Percentiles rank a stretch among this genome's conserved stretches.
Evolutionary conservation across 1,140 invertebrate genomes (phyloP).

Genomic region (Conus ventricosus): DNA sequence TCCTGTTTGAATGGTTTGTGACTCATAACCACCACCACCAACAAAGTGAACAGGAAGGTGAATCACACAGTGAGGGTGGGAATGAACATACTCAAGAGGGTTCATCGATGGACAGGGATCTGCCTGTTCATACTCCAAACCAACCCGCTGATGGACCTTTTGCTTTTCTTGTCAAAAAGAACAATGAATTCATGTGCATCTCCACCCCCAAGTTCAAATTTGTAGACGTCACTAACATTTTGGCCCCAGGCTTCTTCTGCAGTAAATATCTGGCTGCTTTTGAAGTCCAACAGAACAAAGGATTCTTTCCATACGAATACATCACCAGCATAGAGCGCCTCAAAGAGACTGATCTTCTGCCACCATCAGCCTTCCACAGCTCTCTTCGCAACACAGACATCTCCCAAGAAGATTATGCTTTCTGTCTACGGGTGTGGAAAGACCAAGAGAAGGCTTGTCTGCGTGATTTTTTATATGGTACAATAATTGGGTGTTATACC

Average conservation of each 20-base stretch:
- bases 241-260: conserved; percentile 46
- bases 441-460: conserved; percentile 40
- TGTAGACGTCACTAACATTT: conserved; percentile 43
- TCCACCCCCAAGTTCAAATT: conserved; percentile 21
- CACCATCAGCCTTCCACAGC: no score
- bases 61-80: no score
- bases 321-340: conserved; percentile 35
- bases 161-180: no score
- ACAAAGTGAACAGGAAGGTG: no score
- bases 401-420: conserved; percentile 38
- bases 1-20: no score
- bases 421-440: conserved; percentile 42
- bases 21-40: no score
- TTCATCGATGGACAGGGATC: no score
- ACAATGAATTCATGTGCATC: no score
- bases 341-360: no score
- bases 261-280: conserved; percentile 48
- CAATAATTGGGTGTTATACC: conserved; percentile 43
- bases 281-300: conserved; percentile 43
- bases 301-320: conserved; percentile 53
- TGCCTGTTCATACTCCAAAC: no score
- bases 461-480: conserved; percentile 48
- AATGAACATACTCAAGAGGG: no score
- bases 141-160: no score
- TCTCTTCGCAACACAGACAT: conserved; percentile 39